Percentiles rank a stretch among this genome's conserved stretches.
These are phyloP conservation scores for Rana temporaria DNA, from an alignment of 2,113 vertebrate genomes.

Conservation along the genomic window DNA sequence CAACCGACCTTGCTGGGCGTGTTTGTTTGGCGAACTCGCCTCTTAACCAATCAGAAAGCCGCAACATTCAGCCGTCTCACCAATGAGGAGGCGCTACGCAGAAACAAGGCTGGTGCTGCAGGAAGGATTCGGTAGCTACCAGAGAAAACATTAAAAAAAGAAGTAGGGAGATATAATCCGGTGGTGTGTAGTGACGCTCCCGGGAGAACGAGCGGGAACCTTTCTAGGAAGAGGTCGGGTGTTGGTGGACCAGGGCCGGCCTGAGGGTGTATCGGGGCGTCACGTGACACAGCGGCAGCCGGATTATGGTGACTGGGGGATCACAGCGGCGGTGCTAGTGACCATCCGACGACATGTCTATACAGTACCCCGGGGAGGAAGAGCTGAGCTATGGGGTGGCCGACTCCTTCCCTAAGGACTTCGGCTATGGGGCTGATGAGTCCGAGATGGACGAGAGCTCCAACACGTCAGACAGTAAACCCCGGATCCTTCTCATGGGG, in stretches of 20 bases:
- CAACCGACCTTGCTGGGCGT: constrained; percentile 67
- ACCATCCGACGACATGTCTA: constrained; percentile 82
- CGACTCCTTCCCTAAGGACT: constrained; percentile 94
- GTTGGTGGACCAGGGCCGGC: background rate
- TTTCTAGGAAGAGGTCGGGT: too few species aligned
- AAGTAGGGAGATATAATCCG: background rate
- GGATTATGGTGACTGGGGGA: constrained; percentile 29
- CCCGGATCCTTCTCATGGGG: constrained; percentile 94
- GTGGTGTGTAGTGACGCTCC: background rate
- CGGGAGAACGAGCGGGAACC: too few species aligned
- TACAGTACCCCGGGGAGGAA: constrained; percentile 88
- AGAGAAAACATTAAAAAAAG: background rate
- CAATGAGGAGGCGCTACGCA: background rate
- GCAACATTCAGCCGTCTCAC: accelerated
- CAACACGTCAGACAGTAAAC: constrained; percentile 85
- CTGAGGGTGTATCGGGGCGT: background rate
- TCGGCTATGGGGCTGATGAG: constrained; percentile 94
- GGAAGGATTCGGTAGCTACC: constrained; percentile 49
- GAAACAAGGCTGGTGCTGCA: constrained; percentile 58
- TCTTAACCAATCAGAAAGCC: constrained; percentile 5
- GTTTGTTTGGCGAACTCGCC: background rate
- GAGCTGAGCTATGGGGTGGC: constrained; percentile 88
- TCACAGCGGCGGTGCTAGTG: constrained; percentile 36
- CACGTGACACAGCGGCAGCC: constrained; percentile 8
- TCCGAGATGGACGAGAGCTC: constrained; percentile 86